Conservation (phyloP, 2,888 invertebrate genomes). For the Mamestra brassicae region DNA sequence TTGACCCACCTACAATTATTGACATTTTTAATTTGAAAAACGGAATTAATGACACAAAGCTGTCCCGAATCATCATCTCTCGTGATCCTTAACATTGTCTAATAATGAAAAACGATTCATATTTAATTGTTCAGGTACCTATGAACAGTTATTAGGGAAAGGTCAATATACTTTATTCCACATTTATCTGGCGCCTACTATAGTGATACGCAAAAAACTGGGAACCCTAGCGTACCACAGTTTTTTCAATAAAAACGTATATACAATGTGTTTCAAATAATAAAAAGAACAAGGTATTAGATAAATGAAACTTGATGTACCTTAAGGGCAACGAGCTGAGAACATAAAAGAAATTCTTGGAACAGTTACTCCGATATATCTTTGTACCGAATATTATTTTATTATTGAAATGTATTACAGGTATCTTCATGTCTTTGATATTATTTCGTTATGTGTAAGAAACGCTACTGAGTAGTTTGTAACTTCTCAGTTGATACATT, state of each 20-base stretch:
- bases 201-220: neutral
- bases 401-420: constrained; percentile 9
- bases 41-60: too few relatives aligned
- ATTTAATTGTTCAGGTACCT: too few relatives aligned
- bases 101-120: too few relatives aligned
- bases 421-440: constrained; percentile 9
- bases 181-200: too few relatives aligned
- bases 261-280: neutral
- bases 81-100: too few relatives aligned
- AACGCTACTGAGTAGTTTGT: neutral
- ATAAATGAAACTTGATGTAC: constrained; percentile 17
- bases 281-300: constrained; percentile 14
- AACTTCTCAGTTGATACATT: neutral
- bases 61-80: too few relatives aligned
- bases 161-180: too few relatives aligned
- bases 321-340: neutral
- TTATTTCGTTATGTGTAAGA: constrained; percentile 2
- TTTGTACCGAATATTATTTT: constrained; percentile 18
- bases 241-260: neutral
- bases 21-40: too few relatives aligned
- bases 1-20: too few relatives aligned
- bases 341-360: constrained; percentile 25
- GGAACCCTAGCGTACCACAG: neutral
- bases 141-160: too few relatives aligned
- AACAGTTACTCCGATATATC: constrained; percentile 10